Evolutionary conservation across 2,888 invertebrate species (phyloP), one percentile per base, ranked within the genome.

Genomic region (Fragum fragum): DNA sequence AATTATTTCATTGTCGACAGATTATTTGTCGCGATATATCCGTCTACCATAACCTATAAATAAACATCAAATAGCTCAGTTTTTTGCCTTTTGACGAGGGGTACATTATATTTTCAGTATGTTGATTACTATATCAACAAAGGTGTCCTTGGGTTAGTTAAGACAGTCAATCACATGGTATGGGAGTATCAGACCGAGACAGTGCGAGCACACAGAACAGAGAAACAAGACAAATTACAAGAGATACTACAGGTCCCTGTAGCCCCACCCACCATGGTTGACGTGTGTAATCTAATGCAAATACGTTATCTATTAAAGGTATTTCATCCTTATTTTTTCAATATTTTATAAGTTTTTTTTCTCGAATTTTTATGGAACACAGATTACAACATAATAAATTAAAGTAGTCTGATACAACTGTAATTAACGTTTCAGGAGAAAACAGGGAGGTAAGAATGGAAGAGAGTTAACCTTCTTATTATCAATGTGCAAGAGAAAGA

Each of bases 91-190:
- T n/a, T n/a, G n/a, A n/a, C n/a, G n/a, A n/a, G n/a, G n/a, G n/a
- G n/a, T n/a, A n/a, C n/a, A n/a, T n/a, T n/a, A n/a, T n/a, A n/a
- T n/a, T 89, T 95, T 66, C 95, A 97, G 96, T 96, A 96, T 92
- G 96, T 97, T 78, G 97, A 97, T 93, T 97, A 96, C 93, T 96
- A 96, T 93, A 97, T 97, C 88, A 97, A 97, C 93, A 95, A 97
- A 87, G 97, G 96, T 28, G 97, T 97, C 11, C 94, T 97, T 74
- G 97, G 97, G 0, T 96, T 97, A 76, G 96, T 96, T 89, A 97
- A 97, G 92, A 96, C 96, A 89, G 93, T 96, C 63, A 96, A 96
- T 86, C 97, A 96, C 92, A 95, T 96, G 32, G 96, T 97, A 53
- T 95, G 97, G 90, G 97, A 97, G 93, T 96, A 96, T 92, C 95